Conservation (phyloP, 64 coral and sea anemone genomes). For the Pocillopora damicornis region DNA sequence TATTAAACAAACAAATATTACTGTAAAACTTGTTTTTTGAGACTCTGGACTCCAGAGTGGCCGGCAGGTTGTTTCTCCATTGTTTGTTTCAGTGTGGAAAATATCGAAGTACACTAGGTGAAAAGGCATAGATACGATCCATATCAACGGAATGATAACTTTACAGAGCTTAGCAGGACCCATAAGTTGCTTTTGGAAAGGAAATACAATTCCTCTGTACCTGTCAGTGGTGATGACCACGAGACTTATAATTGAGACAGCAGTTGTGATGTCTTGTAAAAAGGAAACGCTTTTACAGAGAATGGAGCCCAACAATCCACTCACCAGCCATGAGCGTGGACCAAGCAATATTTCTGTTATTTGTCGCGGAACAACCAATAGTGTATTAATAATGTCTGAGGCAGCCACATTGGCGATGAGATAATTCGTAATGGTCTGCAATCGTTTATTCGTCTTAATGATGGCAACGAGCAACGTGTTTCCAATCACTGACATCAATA, state of each 20-base stretch:
- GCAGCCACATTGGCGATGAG: background rate
- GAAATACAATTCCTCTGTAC: background rate
- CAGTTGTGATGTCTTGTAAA: background rate
- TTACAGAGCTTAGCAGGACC: background rate
- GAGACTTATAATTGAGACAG: background rate
- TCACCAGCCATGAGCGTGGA: background rate
- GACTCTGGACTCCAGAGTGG: background rate
- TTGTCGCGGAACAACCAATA: background rate
- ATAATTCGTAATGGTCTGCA: constrained; percentile 16
- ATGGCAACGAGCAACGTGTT: background rate
- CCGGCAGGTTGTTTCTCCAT: background rate
- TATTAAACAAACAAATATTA: background rate
- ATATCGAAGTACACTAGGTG: background rate
- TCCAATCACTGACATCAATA: background rate
- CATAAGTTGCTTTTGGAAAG: background rate
- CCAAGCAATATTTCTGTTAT: constrained; percentile 3
- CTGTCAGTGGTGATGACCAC: background rate
- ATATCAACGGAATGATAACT: background rate
- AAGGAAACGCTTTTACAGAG: constrained; percentile 13
- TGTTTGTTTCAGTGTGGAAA: background rate
- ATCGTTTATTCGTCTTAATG: background rate
- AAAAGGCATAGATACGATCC: background rate
- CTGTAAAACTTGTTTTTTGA: background rate
- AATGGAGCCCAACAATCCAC: background rate
- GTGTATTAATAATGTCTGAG: background rate